Evolutionary conservation across 2,888 invertebrate genomes (phyloP).

Genomic region (Blastobasis lacticolella): DNA sequence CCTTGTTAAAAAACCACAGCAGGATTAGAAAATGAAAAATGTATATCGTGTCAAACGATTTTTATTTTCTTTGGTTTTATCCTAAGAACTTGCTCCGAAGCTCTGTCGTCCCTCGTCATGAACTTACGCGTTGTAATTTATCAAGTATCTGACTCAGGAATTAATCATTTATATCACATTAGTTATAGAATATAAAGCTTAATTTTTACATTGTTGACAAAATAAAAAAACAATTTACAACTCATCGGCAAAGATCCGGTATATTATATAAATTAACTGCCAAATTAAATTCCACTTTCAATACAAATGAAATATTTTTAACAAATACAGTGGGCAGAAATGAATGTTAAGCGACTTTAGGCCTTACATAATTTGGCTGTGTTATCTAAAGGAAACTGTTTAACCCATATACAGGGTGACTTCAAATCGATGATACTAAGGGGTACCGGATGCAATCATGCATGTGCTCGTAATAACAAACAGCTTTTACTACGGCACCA

Average conservation of each 20-base stretch:
- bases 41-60: conserved; percentile 35
- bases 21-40: conserved; percentile 11
- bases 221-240: not conserved
- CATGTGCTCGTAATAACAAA: no score
- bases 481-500: no score
- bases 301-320: no score
- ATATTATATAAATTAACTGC: not conserved
- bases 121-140: not conserved
- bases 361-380: no score
- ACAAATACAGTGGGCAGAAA: no score
- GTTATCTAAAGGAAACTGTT: no score
- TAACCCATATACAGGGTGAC: no score
- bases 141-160: not conserved
- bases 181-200: no score
- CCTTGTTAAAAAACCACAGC: not conserved
- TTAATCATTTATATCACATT: not conserved
- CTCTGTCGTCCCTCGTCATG: not conserved
- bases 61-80: conserved; percentile 55
- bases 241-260: not conserved
- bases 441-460: no score
- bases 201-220: no score
- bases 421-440: no score
- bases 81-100: conserved; percentile 9
- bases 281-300: not conserved
- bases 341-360: no score